phyloP scores from a whole-genome alignment of 2,888 invertebrate species.

The Polietes domitor region DNA sequence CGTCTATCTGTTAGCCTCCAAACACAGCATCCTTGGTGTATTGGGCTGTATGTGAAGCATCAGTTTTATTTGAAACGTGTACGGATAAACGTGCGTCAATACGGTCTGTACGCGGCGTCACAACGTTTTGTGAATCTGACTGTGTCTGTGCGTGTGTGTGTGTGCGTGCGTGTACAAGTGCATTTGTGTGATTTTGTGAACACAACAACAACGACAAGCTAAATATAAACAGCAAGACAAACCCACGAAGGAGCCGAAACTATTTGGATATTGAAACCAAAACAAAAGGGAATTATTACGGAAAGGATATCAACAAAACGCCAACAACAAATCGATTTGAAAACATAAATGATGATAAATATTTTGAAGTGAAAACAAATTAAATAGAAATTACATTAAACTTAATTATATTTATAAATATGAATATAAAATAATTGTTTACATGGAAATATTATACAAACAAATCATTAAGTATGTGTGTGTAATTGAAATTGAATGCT shows the following conservation, averaged over 20 bases:
- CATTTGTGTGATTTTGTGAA: not conserved
- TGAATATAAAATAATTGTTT: not conserved
- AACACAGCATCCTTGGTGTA: conserved; percentile 56
- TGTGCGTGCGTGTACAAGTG: not conserved
- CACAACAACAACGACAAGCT: conserved; percentile 2
- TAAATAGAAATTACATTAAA: not conserved
- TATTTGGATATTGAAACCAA: not conserved
- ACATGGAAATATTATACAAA: not conserved
- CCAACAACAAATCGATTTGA: not conserved
- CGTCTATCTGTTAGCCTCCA: conserved; percentile 32
- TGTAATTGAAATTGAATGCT: not conserved
- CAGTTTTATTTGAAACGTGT: conserved; percentile 62
- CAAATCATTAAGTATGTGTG: not conserved
- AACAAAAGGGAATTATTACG: not conserved
- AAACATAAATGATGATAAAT: not conserved
- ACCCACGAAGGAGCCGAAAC: not conserved
- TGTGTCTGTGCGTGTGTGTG: conserved; percentile 7
- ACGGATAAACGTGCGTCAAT: conserved; percentile 51
- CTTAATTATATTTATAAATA: not conserved
- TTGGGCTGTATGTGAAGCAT: conserved; percentile 51
- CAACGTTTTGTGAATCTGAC: not conserved
- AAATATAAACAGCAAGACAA: not conserved
- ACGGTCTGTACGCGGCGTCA: conserved; percentile 6
- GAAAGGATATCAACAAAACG: not conserved
- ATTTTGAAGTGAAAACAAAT: not conserved